Percentiles rank a stretch among this genome's conserved stretches.
phyloP scores from a whole-genome alignment of 2,888 invertebrate species.

The Nycteola revayana region DNA sequence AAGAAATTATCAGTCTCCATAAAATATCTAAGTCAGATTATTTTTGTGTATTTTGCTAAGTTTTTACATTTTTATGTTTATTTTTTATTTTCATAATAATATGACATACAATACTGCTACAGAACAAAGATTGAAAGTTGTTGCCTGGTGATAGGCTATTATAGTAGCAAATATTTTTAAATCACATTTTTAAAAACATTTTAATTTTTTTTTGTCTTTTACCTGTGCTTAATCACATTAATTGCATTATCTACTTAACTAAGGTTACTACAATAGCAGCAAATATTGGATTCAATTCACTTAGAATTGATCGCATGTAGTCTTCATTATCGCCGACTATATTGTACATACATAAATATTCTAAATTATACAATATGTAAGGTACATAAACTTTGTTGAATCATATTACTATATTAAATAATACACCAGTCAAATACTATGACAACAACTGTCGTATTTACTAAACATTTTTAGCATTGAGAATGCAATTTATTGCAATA shows the following conservation, averaged over 20 bases:
- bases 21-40: constrained; percentile 41
- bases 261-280: constrained; percentile 57
- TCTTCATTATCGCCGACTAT: too few species aligned
- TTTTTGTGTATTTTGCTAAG: constrained; percentile 64
- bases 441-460: too few species aligned
- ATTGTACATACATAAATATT: too few species aligned
- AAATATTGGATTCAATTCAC: constrained; percentile 39
- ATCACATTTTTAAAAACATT: constrained; percentile 38
- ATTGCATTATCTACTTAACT: constrained; percentile 55
- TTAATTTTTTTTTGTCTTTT: constrained; percentile 62
- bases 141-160: constrained; percentile 34
- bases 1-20: constrained; percentile 35
- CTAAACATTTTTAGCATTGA: too few species aligned
- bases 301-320: too few species aligned
- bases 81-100: constrained; percentile 44
- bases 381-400: too few species aligned
- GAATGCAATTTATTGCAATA: too few species aligned
- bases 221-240: constrained; percentile 54
- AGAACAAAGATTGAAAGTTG: constrained; percentile 39
- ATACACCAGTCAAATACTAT: too few species aligned
- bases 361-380: too few species aligned
- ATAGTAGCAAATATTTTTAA: constrained; percentile 40
- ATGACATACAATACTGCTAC: constrained; percentile 53
- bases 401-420: too few species aligned
- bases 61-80: constrained; percentile 67